phyloP scores from a whole-genome alignment of 2,888 invertebrate genomes.

The Dioctria rufipes region DNA sequence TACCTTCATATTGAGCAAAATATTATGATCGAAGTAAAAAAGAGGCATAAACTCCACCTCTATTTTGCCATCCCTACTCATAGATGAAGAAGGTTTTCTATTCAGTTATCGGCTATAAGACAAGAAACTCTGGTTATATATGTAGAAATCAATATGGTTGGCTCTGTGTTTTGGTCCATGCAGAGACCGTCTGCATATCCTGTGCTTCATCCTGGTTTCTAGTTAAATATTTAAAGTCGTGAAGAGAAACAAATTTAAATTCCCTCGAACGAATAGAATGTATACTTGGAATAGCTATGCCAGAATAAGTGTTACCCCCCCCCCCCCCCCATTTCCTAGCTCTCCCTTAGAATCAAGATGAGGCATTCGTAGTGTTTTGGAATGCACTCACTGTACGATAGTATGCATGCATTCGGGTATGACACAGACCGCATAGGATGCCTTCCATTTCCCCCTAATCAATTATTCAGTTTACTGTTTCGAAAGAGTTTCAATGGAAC shows the following conservation, averaged over 20 bases:
- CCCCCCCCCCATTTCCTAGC: neutral
- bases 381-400: neutral
- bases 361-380: neutral
- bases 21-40: slow-evolving; percentile 18
- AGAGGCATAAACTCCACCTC: neutral
- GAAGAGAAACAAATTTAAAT: slow-evolving; percentile 39
- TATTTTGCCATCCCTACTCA: no score
- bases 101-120: neutral
- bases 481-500: slow-evolving; percentile 25
- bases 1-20: slow-evolving; percentile 11
- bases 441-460: slow-evolving; percentile 18
- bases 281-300: neutral
- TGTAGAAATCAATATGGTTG: neutral
- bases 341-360: no score
- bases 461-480: slow-evolving; percentile 39
- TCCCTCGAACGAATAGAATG: neutral
- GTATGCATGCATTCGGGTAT: neutral
- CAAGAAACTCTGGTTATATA: neutral
- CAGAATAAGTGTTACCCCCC: slow-evolving; percentile 2
- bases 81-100: no score
- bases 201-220: neutral
- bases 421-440: neutral
- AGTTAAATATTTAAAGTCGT: slow-evolving; percentile 39
- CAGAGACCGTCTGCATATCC: neutral
- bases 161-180: neutral